Evolutionary conservation across 1,140 invertebrate genomes (phyloP).

Genomic region (Drosophila tsacasi): DNA sequence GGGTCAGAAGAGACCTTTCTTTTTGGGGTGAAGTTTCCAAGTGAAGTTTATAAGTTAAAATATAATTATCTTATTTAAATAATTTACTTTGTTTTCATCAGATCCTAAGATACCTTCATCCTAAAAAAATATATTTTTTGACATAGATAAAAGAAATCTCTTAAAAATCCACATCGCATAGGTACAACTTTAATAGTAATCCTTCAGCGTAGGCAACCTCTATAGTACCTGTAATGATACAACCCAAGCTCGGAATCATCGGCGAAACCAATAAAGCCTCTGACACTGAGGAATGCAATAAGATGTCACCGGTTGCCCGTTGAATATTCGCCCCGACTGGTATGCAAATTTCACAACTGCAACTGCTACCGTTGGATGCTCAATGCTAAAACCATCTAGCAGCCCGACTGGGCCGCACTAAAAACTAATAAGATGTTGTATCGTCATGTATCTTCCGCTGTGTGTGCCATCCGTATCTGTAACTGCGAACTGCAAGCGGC

Average conservation of each 20-base stretch:
- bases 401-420: slow-evolving; percentile 56
- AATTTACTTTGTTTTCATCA: background rate
- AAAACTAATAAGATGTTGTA: slow-evolving; percentile 83
- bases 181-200: background rate
- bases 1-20: background rate
- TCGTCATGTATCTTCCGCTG: slow-evolving; percentile 55
- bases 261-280: slow-evolving; percentile 25
- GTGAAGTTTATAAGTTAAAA: background rate
- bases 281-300: slow-evolving; percentile 48
- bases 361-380: slow-evolving; percentile 10
- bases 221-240: slow-evolving; percentile 15
- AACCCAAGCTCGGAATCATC: background rate
- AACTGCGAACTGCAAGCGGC: slow-evolving; percentile 39
- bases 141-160: no score
- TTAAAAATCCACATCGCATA: background rate
- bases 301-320: slow-evolving; percentile 49
- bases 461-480: slow-evolving; percentile 33
- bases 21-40: background rate
- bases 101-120: no score
- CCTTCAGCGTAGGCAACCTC: background rate
- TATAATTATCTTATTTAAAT: background rate
- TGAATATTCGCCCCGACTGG: slow-evolving; percentile 36
- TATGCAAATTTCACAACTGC: slow-evolving; percentile 43
- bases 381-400: slow-evolving; percentile 35
- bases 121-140: no score